Evolutionary conservation across 2,888 invertebrate species (phyloP).

Genomic region (Plebejus melissa): DNA sequence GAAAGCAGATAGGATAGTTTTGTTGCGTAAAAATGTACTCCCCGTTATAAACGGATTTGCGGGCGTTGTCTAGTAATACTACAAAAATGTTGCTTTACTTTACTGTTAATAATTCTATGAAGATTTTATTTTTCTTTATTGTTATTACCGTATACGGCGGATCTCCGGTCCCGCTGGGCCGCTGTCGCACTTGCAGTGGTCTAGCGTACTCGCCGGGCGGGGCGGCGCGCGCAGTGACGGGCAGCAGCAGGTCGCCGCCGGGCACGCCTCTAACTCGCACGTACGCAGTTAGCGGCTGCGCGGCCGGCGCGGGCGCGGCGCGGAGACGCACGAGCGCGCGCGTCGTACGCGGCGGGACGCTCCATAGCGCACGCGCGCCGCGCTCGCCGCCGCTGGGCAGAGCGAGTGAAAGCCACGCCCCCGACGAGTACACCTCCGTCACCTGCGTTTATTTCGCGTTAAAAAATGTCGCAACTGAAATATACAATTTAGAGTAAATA

Average conservation of each 20-base stretch:
- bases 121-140: background rate
- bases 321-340: slow-evolving; percentile 93
- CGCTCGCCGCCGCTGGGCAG: slow-evolving; percentile 88
- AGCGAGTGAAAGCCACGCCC: slow-evolving; percentile 94
- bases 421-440: slow-evolving; percentile 91
- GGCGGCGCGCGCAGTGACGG: slow-evolving; percentile 59
- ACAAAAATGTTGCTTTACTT: background rate
- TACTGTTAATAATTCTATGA: background rate
- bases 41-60: too few species aligned
- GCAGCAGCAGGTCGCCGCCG: slow-evolving; percentile 61
- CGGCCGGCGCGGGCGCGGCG: slow-evolving; percentile 77
- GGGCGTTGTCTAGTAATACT: background rate
- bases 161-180: slow-evolving; percentile 54
- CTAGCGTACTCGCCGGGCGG: slow-evolving; percentile 55
- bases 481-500: background rate
- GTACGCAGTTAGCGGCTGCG: slow-evolving; percentile 77
- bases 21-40: too few species aligned
- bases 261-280: slow-evolving; percentile 46
- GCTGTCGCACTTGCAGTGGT: slow-evolving; percentile 59
- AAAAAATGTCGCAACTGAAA: slow-evolving; percentile 9
- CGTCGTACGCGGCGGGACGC: slow-evolving; percentile 92
- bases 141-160: slow-evolving; percentile 48
- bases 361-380: slow-evolving; percentile 88
- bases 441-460: slow-evolving; percentile 67
- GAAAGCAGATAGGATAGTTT: too few species aligned